These are phyloP conservation scores for Myotis davidii DNA, from an alignment of 2,113 vertebrate species.

Conservation along the genomic window DNA sequence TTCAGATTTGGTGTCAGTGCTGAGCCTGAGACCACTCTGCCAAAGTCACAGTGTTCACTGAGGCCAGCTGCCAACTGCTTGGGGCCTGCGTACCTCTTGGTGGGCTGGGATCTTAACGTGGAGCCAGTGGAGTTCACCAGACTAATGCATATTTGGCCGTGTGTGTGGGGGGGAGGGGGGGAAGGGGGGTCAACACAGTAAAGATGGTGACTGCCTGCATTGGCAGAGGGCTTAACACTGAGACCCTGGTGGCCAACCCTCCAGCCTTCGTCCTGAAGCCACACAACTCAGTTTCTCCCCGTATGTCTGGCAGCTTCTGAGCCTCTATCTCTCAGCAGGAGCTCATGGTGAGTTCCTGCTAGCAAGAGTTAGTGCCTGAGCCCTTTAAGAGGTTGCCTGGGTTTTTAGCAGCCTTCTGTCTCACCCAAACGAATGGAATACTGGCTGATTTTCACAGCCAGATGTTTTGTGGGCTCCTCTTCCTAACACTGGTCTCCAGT, in stretches of 20 bases:
- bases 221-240: not conserved
- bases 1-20: no score
- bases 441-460: not conserved
- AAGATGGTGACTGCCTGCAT: not conserved
- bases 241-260: not conserved
- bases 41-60: no score
- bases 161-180: not conserved
- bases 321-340: not conserved
- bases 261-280: not conserved
- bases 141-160: not conserved
- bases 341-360: not conserved
- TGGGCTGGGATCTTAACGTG: not conserved
- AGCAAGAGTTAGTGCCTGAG: not conserved
- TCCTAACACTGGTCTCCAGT: not conserved
- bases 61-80: not conserved
- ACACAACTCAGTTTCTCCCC: not conserved
- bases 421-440: not conserved
- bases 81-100: not conserved
- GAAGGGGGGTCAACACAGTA: not conserved
- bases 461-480: not conserved
- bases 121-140: not conserved
- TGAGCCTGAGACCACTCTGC: no score
- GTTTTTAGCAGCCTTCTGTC: not conserved
- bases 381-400: not conserved
- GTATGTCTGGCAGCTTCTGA: not conserved